Conservation (phyloP, 2,888 invertebrate species). For the Leptinotarsa haldemani region DNA sequence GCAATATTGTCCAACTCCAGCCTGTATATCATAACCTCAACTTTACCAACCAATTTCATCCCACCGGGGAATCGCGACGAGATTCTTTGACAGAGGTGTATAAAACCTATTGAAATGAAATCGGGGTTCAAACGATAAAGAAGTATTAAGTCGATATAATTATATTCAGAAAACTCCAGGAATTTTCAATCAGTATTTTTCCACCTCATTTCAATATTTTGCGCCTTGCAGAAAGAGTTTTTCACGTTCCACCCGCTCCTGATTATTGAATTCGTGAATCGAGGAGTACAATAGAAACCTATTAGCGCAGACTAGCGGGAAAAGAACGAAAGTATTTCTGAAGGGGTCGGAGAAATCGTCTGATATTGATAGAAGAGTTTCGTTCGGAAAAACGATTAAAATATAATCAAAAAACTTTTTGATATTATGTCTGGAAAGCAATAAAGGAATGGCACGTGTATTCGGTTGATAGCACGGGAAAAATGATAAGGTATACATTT, state of each 20-base stretch:
- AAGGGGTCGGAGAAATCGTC: background rate
- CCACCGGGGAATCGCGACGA: background rate
- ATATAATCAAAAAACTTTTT: slow-evolving; percentile 6
- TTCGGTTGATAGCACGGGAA: background rate
- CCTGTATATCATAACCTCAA: background rate
- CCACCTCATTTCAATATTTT: slow-evolving; percentile 11
- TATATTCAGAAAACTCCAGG: slow-evolving; percentile 6
- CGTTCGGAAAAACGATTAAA: background rate
- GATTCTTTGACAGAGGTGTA: background rate
- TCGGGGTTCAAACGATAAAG: slow-evolving; percentile 2
- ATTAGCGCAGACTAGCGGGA: background rate
- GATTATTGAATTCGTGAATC: slow-evolving; percentile 1
- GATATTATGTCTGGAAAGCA: background rate
- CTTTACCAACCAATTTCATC: background rate
- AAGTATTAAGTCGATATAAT: slow-evolving; percentile 10
- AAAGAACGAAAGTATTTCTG: slow-evolving; percentile 12
- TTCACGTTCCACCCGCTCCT: background rate
- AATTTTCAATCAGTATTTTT: background rate
- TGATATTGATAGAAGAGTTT: background rate
- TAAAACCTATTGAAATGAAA: background rate
- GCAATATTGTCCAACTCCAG: background rate
- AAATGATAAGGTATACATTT: background rate
- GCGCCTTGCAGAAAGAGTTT: background rate
- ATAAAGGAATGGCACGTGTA: background rate
- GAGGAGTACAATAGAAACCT: slow-evolving; percentile 6